Evolutionary conservation across 2,113 vertebrate species (phyloP).

Genomic region (Oreochromis aureus): DNA sequence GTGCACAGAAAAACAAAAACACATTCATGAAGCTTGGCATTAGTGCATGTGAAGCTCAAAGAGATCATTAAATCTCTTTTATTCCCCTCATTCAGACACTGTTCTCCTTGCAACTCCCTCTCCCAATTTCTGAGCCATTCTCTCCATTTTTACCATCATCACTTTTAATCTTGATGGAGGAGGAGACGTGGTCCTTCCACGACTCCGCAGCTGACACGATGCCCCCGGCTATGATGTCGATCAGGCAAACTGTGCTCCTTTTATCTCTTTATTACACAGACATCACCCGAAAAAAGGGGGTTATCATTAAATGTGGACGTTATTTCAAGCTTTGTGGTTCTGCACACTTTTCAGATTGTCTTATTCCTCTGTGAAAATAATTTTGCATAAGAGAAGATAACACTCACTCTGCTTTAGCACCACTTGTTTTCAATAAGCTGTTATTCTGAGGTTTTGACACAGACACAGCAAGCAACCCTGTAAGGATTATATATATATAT

Average conservation of each 20-base stretch:
- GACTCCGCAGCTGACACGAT: slow-evolving; percentile 12
- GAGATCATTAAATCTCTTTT: slow-evolving; percentile 26
- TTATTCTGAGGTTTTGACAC: neutral
- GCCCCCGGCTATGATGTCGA: slow-evolving; percentile 29
- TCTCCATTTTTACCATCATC: neutral
- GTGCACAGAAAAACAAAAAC: neutral
- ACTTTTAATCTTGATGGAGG: slow-evolving; percentile 29
- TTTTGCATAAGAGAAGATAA: neutral
- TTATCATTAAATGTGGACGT: neutral
- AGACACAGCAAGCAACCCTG: neutral
- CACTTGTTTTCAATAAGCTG: neutral
- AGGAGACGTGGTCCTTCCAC: slow-evolving; percentile 12
- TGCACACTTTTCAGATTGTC: neutral
- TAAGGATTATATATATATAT: neutral
- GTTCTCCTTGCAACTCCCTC: neutral
- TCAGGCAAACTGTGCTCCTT: slow-evolving; percentile 3
- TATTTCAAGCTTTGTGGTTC: neutral
- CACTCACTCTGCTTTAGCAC: neutral
- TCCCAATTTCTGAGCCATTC: neutral
- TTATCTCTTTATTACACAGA: slow-evolving; percentile 31
- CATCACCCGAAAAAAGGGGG: neutral
- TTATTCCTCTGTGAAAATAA: neutral
- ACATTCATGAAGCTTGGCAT: neutral
- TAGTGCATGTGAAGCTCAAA: neutral
- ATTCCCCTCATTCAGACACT: neutral